These are phyloP conservation scores for Nyctereutes procyonoides DNA, from an alignment of 2,113 vertebrate species.

Conservation along the genomic window DNA sequence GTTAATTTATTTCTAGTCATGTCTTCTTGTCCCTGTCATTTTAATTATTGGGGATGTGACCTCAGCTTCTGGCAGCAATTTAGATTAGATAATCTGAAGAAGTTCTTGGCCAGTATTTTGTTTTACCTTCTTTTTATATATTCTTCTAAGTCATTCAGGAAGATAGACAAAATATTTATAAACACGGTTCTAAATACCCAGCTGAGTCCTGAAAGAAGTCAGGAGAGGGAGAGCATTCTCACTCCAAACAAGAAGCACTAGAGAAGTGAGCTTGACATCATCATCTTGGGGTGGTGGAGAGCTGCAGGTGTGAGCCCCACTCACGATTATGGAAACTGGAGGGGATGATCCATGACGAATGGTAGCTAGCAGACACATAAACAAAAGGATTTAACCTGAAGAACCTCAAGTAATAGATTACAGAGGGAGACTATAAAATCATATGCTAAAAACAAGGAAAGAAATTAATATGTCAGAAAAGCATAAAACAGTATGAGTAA, in stretches of 20 bases:
- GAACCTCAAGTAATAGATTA: not conserved
- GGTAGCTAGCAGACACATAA: not conserved
- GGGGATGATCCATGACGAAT: not conserved
- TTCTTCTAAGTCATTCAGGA: not conserved
- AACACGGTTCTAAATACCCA: not conserved
- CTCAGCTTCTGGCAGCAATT: not conserved
- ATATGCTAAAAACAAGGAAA: slow-evolving; percentile 7
- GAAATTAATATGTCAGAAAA: not conserved
- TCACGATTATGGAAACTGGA: not conserved
- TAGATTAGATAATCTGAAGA: not conserved
- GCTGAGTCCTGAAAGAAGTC: not conserved
- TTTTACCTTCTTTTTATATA: not conserved
- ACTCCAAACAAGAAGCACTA: not conserved
- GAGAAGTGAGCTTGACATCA: not conserved
- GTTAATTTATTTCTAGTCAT: not conserved
- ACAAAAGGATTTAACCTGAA: not conserved
- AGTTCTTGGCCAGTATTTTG: not conserved
- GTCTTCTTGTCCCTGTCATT: not conserved
- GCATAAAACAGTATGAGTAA: not conserved
- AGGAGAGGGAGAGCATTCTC: not conserved
- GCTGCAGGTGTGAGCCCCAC: not conserved
- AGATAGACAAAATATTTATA: not conserved
- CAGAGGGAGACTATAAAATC: not conserved
- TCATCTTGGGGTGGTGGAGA: not conserved
- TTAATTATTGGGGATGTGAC: not conserved